phyloP scores from a whole-genome alignment of 2,113 vertebrate genomes.

The Forbesichthys agassizii region DNA sequence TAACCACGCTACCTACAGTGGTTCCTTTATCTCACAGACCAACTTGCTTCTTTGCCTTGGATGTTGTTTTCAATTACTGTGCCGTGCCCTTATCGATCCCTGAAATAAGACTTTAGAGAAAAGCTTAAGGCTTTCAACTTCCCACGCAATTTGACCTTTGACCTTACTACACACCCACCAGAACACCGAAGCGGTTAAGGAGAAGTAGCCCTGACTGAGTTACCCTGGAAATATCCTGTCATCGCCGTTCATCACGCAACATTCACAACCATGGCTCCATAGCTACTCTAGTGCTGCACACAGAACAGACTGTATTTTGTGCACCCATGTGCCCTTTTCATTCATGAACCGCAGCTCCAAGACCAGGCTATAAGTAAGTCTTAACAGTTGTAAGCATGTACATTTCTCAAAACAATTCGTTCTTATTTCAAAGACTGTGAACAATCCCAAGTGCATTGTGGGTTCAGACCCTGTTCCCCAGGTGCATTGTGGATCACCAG shows the following conservation, averaged over 20 bases:
- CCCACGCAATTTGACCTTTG: neutral
- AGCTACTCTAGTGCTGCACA: too few relatives aligned
- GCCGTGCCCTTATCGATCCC: slow-evolving; percentile 12
- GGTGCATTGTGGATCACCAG: too few relatives aligned
- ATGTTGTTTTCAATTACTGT: slow-evolving; percentile 14
- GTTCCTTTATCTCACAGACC: neutral
- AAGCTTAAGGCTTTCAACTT: slow-evolving; percentile 5
- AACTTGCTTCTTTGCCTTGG: neutral
- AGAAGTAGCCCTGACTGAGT: neutral
- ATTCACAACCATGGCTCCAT: too few relatives aligned
- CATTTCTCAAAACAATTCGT: too few relatives aligned
- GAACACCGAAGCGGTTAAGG: neutral
- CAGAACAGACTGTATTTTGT: too few relatives aligned
- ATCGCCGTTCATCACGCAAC: neutral
- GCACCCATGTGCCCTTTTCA: too few relatives aligned
- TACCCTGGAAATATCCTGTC: neutral
- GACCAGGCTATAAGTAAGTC: too few relatives aligned
- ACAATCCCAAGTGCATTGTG: too few relatives aligned
- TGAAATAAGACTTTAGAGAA: slow-evolving; percentile 6
- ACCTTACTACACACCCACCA: neutral
- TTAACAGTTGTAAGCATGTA: too few relatives aligned
- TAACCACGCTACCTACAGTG: neutral
- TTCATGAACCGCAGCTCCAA: too few relatives aligned
- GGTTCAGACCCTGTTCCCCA: too few relatives aligned
- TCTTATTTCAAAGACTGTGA: too few relatives aligned